Evolutionary conservation across 2,888 invertebrate genomes (phyloP), one percentile per base, ranked within the genome.

Genomic region (Colletes collaris): DNA sequence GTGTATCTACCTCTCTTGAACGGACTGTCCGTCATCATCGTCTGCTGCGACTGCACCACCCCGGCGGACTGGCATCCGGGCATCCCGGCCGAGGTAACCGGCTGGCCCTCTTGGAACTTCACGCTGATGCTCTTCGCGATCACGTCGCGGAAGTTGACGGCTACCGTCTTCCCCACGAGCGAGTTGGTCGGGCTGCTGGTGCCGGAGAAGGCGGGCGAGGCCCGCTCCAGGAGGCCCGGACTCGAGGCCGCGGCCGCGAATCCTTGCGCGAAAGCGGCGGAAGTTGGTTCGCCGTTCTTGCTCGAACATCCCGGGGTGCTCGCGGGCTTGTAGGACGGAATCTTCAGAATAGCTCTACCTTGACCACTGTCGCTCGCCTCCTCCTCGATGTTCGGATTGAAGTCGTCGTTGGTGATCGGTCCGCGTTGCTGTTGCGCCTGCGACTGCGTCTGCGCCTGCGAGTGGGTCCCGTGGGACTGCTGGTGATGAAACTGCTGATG

Each of bases 111-210:
- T 87, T 96, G 96, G 93, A 96, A 96, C 93, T 97, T 97, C 91
- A 98, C 97, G 93, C 97, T 97, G 91, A 98, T 98, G 93, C 97
- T 98, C 92, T 97, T 97, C 83, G 97, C 97, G 92, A 98, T 98
- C 86, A 98, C 97, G 92, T 98, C 98, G 90, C 97, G 97, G 87
- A 98, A 95, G 67, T 94, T 94, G 94, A 96, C 94, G 95, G 95
- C 91, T 72, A 95, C 94, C 82, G 94, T 93, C 91, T 93, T 94
- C 92, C 93, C 95, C 91, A 92, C 91, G 74, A 91, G 85, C 72
- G 93, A 93, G 83, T 93, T 83, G 90, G 94, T 87, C 87, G 93
- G 79, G 93, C 94, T 91, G 87, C 94, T 93, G 6, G 95, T 94
- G 0, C 94, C 94, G 49, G 95, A 94, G 65, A 94, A 94, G 6